Base-by-base conservation (phyloP, 2,797 vertebrate species). In the Miichthys miiuy region DNA sequence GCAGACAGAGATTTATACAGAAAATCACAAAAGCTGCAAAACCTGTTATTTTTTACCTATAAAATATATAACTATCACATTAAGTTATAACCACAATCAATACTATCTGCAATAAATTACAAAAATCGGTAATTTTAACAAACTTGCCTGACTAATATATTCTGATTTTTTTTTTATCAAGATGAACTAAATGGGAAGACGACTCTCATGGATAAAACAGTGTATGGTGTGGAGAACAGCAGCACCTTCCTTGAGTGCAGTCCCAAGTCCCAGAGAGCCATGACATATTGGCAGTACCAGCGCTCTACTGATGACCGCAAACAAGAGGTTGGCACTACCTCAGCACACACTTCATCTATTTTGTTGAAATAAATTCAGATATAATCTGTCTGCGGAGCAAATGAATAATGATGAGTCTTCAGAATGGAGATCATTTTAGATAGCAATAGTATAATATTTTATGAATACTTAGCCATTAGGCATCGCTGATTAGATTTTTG, bases 181-280 rank as follows among this genome's bases (percentile, higher is more conserved):
- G 98, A 97, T 90, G 96, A 97, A 70, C 94, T 96, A 75, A 95
- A 87, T 17, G 95, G 95, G 18, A 95, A 91, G 82, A 72, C 94
- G 14, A 96, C 91, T 17, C 84, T 97, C 67, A 93, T 96, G 83
- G 97, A 98, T 83, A 98, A 97, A 93, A 96, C 96, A 11, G 97
- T 99, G 82, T 99, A 99, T 23, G 98, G 98, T 5, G 98, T 99
- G 85, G 98, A 99, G 90, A 99, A 99, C 79, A 99, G 98, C 94
- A 99, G 97, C 89, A 98, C 97, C 0, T 99, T 99, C 84, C 94
- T 99, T 65, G 98, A 99, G 90, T 99, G 98, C 90, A 98, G 96
- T 76, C 96, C 98, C 0, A 99, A 99, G 88, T 99, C 98, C 66
- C 98, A 98, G 90, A 95, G 96, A 86, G 98, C 98, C 0, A 73